These are phyloP conservation scores for Sorex maritimensis DNA, from an alignment of 2,797 vertebrate species.

Conservation along the genomic window DNA sequence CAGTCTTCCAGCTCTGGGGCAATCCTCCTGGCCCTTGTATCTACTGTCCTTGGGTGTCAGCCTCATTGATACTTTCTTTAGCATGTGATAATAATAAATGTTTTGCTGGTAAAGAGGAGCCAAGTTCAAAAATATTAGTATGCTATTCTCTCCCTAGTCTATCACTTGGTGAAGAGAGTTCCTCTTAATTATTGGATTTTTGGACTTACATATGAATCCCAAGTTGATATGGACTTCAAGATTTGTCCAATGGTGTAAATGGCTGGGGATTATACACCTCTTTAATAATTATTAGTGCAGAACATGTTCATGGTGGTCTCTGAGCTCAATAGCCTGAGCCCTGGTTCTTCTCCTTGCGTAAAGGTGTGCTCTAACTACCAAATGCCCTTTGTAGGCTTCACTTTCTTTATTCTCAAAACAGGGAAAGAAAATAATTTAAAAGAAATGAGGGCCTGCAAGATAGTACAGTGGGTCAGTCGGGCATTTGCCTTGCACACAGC, in stretches of 20 bases:
- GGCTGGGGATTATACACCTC: neutral
- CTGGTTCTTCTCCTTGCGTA: neutral
- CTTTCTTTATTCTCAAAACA: neutral
- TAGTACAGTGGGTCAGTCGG: too few relatives aligned
- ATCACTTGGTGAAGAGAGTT: neutral
- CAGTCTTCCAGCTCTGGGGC: too few relatives aligned
- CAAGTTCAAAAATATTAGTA: neutral
- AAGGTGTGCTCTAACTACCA: neutral
- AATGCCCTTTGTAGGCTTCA: neutral
- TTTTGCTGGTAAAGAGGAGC: neutral
- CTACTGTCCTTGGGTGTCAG: too few relatives aligned
- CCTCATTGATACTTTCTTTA: neutral
- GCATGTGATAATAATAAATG: neutral
- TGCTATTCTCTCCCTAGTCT: rapidly evolving
- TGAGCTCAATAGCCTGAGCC: neutral
- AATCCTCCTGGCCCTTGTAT: too few relatives aligned
- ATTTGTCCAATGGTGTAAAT: neutral
- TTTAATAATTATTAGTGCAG: neutral
- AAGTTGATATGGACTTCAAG: neutral
- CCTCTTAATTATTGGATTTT: neutral
- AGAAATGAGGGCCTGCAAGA: too few relatives aligned
- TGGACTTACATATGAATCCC: neutral
- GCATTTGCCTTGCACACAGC: too few relatives aligned
- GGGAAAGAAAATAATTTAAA: too few relatives aligned
- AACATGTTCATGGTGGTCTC: neutral